A percentile compares a stretch with the other conserved stretches of the same genome.
Evolutionary conservation across 2,888 invertebrate genomes (phyloP).

Genomic region (Creontiades dilutus): DNA sequence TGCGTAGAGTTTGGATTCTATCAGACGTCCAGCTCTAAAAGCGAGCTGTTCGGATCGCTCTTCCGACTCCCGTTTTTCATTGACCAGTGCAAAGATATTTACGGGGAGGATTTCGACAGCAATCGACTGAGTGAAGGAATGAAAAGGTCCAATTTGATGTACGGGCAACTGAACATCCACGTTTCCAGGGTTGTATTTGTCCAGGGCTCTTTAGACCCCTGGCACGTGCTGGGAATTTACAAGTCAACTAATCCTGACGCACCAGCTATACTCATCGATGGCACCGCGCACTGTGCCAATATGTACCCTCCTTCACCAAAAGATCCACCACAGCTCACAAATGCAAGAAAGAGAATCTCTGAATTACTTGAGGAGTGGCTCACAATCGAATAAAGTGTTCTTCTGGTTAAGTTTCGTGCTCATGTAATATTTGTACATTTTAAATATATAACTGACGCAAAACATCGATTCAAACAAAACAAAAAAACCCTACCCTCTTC

Average conservation of each 20-base stretch:
- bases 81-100: conserved; percentile 90
- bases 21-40: conserved; percentile 88
- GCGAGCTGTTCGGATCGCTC: conserved; percentile 85
- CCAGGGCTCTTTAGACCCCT: conserved; percentile 93
- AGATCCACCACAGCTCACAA: conserved; percentile 85
- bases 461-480: too few species aligned
- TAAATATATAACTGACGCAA: too few species aligned
- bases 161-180: conserved; percentile 83
- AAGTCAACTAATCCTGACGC: conserved; percentile 76
- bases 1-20: conserved; percentile 98
- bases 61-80: conserved; percentile 89
- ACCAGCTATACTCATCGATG: conserved; percentile 88
- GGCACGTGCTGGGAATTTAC: conserved; percentile 90
- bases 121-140: conserved; percentile 83
- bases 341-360: too few species aligned
- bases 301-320: conserved; percentile 88
- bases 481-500: too few species aligned
- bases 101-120: conserved; percentile 85
- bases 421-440: too few species aligned
- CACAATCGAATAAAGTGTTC: neutral
- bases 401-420: too few species aligned
- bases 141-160: conserved; percentile 87
- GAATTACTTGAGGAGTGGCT: conserved; percentile 83
- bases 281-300: conserved; percentile 96
- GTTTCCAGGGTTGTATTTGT: conserved; percentile 89